Conservation (phyloP, 2,113 vertebrate genomes). For the Aix galericulata region DNA sequence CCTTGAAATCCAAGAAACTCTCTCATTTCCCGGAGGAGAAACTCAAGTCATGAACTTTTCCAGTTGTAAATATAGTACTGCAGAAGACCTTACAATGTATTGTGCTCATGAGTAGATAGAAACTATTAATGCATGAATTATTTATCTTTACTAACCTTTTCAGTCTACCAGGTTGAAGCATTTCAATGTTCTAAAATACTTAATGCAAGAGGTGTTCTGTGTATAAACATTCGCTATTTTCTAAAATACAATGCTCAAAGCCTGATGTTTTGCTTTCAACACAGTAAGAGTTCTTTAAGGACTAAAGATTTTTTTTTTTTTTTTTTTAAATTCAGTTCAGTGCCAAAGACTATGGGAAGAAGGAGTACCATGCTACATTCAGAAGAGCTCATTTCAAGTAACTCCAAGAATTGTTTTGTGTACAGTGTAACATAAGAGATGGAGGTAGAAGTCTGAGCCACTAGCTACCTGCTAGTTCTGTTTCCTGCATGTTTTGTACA, state of each 20-base stretch:
- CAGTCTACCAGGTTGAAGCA: neutral
- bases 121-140: neutral
- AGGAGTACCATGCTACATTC: neutral
- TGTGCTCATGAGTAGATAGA: neutral
- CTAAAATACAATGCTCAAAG: neutral
- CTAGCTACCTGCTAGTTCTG: neutral
- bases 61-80: neutral
- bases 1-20: neutral
- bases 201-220: neutral
- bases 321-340: neutral
- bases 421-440: neutral
- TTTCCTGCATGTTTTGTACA: neutral
- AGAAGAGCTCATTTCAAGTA: neutral
- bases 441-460: neutral
- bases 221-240: neutral
- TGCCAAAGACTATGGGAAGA: neutral
- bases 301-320: neutral
- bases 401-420: neutral
- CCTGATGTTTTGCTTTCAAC: neutral
- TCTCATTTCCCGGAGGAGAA: neutral
- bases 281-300: neutral
- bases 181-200: neutral
- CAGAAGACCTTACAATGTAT: neutral
- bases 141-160: constrained; percentile 20
- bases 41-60: neutral